Percentiles rank a stretch among this genome's conserved stretches.
phyloP scores from a whole-genome alignment of 2,113 vertebrate species.

The Nyctereutes procyonoides region DNA sequence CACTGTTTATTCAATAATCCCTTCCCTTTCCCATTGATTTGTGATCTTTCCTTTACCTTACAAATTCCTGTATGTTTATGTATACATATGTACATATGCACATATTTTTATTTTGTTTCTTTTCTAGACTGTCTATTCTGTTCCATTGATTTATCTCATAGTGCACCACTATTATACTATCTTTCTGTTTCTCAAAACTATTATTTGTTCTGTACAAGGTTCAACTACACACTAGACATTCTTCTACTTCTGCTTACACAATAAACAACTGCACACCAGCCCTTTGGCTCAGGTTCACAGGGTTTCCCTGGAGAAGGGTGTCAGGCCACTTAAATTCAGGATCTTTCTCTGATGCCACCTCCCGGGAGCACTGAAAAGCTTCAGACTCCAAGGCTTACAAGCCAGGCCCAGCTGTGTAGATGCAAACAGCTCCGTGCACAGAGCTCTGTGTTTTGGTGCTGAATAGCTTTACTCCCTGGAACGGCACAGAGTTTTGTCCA shows the following conservation, averaged over 20 bases:
- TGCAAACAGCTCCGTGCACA: background rate
- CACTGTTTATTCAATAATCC: background rate
- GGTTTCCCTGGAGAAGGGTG: constrained; percentile 64
- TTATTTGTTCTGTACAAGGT: constrained; percentile 86
- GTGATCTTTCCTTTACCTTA: background rate
- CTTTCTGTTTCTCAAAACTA: constrained; percentile 79
- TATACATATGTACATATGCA: background rate
- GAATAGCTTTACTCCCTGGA: constrained; percentile 2
- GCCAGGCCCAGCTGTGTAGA: background rate
- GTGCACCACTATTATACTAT: background rate
- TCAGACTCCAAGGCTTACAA: background rate
- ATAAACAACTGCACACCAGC: constrained; percentile 86
- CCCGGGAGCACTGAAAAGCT: background rate
- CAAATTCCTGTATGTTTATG: background rate
- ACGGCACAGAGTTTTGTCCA: background rate
- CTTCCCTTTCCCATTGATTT: background rate
- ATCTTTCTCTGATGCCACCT: constrained; percentile 13
- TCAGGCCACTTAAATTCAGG: constrained; percentile 44
- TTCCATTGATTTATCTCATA: background rate
- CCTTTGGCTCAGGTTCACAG: constrained; percentile 76
- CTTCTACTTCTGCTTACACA: constrained; percentile 86
- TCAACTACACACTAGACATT: constrained; percentile 81
- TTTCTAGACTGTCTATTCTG: background rate
- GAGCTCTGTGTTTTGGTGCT: background rate
- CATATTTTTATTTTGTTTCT: background rate